Evolutionary conservation across 2,113 vertebrate genomes (phyloP).

Genomic region (Psittacara wagleri): DNA sequence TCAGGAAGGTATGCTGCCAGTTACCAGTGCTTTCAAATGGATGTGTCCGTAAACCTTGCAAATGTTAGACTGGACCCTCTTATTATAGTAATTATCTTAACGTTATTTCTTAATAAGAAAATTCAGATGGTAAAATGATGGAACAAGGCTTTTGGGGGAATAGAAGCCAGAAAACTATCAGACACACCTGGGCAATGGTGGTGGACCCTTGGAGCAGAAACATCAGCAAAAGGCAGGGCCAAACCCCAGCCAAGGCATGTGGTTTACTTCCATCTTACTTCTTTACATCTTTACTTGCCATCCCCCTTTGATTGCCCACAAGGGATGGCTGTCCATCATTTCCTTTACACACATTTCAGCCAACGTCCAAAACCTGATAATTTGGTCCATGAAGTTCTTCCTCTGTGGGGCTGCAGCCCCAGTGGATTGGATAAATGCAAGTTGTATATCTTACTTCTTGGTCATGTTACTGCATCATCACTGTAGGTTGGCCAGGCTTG

Average conservation of each 20-base stretch:
- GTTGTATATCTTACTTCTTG: not conserved
- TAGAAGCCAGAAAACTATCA: not conserved
- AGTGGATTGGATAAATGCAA: not conserved
- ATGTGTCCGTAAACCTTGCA: not conserved
- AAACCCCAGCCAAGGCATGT: not conserved
- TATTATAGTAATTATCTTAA: not conserved
- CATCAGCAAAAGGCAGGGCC: not conserved
- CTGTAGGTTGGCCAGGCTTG: not conserved
- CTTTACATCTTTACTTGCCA: not conserved
- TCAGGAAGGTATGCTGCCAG: not conserved
- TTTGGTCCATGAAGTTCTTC: not conserved
- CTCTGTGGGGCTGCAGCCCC: not conserved
- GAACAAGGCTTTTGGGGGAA: not conserved
- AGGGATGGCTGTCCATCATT: not conserved
- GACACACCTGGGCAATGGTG: no score
- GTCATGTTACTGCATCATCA: not conserved
- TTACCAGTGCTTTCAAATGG: not conserved
- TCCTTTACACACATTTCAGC: not conserved
- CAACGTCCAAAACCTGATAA: accelerated
- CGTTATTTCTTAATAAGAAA: not conserved
- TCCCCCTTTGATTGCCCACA: not conserved
- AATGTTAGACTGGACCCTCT: accelerated
- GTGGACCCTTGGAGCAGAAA: not conserved
- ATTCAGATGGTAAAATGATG: not conserved
- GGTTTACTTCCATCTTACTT: not conserved